Conservation (phyloP, 1,140 invertebrate genomes). For the Popillia japonica region DNA sequence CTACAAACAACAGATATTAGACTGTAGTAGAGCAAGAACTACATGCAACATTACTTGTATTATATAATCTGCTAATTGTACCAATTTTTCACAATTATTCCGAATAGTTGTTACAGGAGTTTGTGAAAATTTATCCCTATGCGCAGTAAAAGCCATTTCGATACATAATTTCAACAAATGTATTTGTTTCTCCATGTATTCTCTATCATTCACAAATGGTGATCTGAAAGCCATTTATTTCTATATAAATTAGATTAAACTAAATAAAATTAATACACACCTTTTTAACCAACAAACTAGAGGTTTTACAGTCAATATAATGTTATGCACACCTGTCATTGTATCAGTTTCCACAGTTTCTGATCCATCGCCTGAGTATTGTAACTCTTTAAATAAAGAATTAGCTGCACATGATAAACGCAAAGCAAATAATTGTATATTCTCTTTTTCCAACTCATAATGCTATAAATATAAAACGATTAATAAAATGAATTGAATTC, state of each 20-base stretch:
- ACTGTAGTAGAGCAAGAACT: slow-evolving; percentile 5
- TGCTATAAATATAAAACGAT: slow-evolving; percentile 68
- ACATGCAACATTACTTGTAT: slow-evolving; percentile 68
- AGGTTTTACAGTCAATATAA: slow-evolving; percentile 84
- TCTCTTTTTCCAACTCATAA: slow-evolving; percentile 90
- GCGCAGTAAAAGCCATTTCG: slow-evolving; percentile 86
- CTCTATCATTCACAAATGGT: slow-evolving; percentile 74
- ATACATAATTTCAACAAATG: slow-evolving; percentile 80
- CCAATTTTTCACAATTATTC: slow-evolving; percentile 74
- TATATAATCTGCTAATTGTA: slow-evolving; percentile 83
- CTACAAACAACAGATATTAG: slow-evolving; percentile 51
- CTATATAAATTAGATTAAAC: background rate
- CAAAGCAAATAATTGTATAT: slow-evolving; percentile 86
- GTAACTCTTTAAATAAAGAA: slow-evolving; percentile 78
- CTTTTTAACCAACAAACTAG: slow-evolving; percentile 88
- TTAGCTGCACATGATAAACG: slow-evolving; percentile 84
- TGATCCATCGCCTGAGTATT: slow-evolving; percentile 68
- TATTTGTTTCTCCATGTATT: slow-evolving; percentile 72
- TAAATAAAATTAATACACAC: slow-evolving; percentile 55
- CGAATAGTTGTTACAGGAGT: slow-evolving; percentile 78
- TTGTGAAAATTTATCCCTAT: slow-evolving; percentile 86
- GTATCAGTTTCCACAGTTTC: slow-evolving; percentile 80
- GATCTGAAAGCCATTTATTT: slow-evolving; percentile 59
- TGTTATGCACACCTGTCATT: slow-evolving; percentile 82
- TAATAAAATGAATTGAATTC: background rate